These are phyloP conservation scores for Montipora capitata DNA, from an alignment of 92 coral and sea anemone species.

Conservation along the genomic window DNA sequence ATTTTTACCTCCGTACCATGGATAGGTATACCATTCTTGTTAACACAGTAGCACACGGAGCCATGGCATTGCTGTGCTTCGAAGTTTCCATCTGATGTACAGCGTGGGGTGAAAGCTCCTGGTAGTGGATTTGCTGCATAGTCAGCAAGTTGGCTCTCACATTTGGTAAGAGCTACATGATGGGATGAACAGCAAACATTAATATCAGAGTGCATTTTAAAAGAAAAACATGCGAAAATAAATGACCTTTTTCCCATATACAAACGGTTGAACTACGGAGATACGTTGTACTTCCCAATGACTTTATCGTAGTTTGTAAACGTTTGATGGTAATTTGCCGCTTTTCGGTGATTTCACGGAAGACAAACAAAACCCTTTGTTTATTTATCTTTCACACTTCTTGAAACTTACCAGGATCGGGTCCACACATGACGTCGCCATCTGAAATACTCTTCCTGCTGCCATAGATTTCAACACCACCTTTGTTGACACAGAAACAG, in stretches of 20 bases:
- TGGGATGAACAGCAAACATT: neutral
- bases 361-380: too few relatives aligned
- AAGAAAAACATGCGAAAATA: too few relatives aligned
- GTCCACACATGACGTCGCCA: constrained; percentile 77
- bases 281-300: neutral
- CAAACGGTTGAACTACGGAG: neutral
- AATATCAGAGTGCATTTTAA: neutral
- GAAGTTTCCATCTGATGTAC: constrained; percentile 70
- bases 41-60: constrained; percentile 84
- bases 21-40: constrained; percentile 74
- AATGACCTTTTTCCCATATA: too few relatives aligned
- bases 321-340: neutral
- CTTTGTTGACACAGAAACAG: constrained; percentile 87
- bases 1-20: constrained; percentile 64
- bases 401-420: constrained; percentile 56
- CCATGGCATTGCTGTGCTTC: constrained; percentile 83
- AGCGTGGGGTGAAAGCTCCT: constrained; percentile 68
- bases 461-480: constrained; percentile 78
- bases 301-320: neutral
- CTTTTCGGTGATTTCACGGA: too few relatives aligned
- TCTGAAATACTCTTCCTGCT: constrained; percentile 61
- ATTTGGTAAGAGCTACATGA: constrained; percentile 59
- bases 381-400: neutral
- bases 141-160: constrained; percentile 47
- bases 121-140: constrained; percentile 43